Conservation (phyloP, 1,140 invertebrate species). For the Bombus superbus region DNA sequence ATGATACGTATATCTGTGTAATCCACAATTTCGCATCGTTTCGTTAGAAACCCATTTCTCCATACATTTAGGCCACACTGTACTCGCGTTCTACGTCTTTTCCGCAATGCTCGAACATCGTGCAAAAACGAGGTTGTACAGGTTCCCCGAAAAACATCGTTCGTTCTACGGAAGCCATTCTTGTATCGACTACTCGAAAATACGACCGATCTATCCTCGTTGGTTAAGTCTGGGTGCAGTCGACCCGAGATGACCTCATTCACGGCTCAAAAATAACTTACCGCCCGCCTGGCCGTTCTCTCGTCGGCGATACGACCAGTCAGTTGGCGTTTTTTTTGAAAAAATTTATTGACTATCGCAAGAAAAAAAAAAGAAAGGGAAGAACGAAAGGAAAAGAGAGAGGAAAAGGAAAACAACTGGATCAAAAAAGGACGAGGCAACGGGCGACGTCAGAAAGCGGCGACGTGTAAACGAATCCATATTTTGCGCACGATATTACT, state of each 20-base stretch:
- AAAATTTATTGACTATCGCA: conserved; percentile 39
- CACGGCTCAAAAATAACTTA: conserved; percentile 73
- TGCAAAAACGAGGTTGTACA: neutral
- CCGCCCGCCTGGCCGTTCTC: conserved; percentile 49
- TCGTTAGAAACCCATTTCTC: neutral
- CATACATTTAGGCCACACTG: neutral
- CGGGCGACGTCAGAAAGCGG: neutral
- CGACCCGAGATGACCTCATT: conserved; percentile 76
- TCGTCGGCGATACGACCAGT: conserved; percentile 35
- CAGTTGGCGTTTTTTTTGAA: conserved; percentile 40
- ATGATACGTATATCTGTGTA: too few relatives aligned
- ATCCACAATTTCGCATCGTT: too few relatives aligned
- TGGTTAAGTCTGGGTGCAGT: conserved; percentile 52
- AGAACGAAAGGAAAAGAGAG: neutral
- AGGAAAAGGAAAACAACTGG: neutral
- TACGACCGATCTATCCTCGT: conserved; percentile 52
- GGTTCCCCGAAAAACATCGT: neutral
- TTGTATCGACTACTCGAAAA: conserved; percentile 57
- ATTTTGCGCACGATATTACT: neutral
- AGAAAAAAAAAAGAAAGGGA: neutral
- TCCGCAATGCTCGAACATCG: neutral
- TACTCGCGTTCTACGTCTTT: neutral
- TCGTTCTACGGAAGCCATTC: conserved; percentile 2
- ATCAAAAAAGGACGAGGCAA: neutral
- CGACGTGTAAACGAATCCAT: too few relatives aligned